Evolutionary conservation across 2,113 vertebrate genomes (phyloP).

Genomic region (Sinocyclocheilus grahami): DNA sequence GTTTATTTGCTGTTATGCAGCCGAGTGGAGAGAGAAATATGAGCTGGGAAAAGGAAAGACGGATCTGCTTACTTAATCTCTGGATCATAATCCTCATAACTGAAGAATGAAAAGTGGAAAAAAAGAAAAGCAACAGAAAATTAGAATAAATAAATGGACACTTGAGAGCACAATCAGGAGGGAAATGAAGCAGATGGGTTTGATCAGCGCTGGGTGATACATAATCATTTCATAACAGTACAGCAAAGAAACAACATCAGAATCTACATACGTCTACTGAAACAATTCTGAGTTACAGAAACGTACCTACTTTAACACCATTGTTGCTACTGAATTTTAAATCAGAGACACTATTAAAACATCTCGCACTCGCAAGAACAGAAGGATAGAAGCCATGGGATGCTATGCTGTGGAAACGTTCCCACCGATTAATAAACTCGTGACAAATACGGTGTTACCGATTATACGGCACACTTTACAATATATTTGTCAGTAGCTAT

Average conservation of each 20-base stretch:
- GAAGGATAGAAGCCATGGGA: not conserved
- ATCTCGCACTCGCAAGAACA: not conserved
- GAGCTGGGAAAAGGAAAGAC: slow-evolving; percentile 72
- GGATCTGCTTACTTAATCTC: slow-evolving; percentile 93
- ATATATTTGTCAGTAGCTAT: no score
- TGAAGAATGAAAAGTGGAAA: slow-evolving; percentile 82
- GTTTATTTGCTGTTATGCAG: slow-evolving; percentile 5
- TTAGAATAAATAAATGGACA: slow-evolving; percentile 61
- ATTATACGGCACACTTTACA: no score
- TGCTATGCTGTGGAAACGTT: no score
- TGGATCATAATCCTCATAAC: slow-evolving; percentile 94
- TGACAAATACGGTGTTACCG: no score
- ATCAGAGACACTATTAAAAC: not conserved
- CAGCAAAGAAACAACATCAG: not conserved
- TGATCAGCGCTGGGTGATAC: not conserved
- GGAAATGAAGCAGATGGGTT: slow-evolving; percentile 41
- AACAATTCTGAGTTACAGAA: not conserved
- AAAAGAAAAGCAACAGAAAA: slow-evolving; percentile 79
- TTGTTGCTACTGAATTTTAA: not conserved
- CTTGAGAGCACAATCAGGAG: not conserved
- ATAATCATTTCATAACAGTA: not conserved
- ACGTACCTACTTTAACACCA: not conserved
- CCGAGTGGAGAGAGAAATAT: not conserved
- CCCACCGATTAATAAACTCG: no score
- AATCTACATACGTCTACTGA: not conserved